These are phyloP conservation scores for Pygmarrhopalites habei DNA, from an alignment of 1,140 invertebrate species.

Conservation along the genomic window DNA sequence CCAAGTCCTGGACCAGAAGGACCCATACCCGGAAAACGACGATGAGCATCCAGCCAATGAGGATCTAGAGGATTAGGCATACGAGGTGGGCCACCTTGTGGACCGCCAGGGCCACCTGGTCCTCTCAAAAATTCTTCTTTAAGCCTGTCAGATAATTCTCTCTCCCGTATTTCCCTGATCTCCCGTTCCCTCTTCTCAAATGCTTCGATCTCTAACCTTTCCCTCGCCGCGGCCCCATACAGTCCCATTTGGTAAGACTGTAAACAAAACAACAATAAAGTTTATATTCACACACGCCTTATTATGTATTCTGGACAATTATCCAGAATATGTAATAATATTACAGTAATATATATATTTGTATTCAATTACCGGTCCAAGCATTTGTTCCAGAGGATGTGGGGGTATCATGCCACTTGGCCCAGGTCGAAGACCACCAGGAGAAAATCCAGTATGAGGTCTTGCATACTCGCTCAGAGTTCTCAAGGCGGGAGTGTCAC, in stretches of 20 bases:
- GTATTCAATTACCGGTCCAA: no score
- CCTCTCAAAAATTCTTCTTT: constrained; percentile 75
- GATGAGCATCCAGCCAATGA: constrained; percentile 79
- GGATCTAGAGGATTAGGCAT: constrained; percentile 65
- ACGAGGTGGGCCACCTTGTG: constrained; percentile 45
- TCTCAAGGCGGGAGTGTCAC: constrained; percentile 83
- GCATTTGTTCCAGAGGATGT: constrained; percentile 65
- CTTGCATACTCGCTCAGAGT: constrained; percentile 67
- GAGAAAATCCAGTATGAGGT: constrained; percentile 76
- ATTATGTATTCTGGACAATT: no score
- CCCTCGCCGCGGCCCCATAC: constrained; percentile 58
- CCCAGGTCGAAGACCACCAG: constrained; percentile 50
- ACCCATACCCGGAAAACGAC: constrained; percentile 50
- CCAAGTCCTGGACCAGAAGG: constrained; percentile 41
- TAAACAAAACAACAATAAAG: no score
- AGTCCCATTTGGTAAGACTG: constrained; percentile 51
- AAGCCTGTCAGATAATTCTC: constrained; percentile 70
- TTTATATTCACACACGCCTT: no score
- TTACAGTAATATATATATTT: no score
- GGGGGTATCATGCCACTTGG: constrained; percentile 51
- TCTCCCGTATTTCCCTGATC: constrained; percentile 72
- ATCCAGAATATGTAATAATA: no score
- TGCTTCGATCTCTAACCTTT: constrained; percentile 48
- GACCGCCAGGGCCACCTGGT: constrained; percentile 44
- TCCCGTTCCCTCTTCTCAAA: constrained; percentile 73